Evolutionary conservation across 2,888 invertebrate genomes (phyloP).

Genomic region (Netelia virgata): DNA sequence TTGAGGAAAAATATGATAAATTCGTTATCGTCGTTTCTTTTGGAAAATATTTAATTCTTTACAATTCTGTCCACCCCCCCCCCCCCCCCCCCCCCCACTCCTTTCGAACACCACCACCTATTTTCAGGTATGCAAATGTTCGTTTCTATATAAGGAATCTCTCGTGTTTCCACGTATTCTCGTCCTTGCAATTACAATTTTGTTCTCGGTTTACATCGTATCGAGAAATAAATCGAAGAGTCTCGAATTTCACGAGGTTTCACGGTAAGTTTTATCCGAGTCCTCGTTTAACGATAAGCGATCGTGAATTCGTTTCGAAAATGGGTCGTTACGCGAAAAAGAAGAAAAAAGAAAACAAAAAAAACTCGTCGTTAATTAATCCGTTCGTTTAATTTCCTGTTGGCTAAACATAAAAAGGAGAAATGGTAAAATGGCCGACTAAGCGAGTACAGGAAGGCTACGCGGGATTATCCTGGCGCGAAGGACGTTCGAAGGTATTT

Average conservation of each 20-base stretch:
- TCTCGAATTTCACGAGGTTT: neutral
- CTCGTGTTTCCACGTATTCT: too few species aligned
- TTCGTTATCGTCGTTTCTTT: too few species aligned
- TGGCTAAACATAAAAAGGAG: neutral
- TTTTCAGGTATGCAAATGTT: too few species aligned
- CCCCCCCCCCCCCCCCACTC: too few species aligned
- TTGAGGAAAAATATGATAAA: too few species aligned
- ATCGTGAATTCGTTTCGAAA: conserved; percentile 17
- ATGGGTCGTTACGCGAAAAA: neutral
- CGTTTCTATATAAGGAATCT: too few species aligned
- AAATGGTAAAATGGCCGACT: neutral
- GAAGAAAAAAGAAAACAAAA: neutral
- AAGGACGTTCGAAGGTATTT: too few species aligned
- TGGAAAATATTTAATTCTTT: too few species aligned
- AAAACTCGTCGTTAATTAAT: neutral
- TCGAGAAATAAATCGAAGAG: conserved; percentile 1
- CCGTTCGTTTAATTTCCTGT: conserved; percentile 1
- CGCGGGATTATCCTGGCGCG: too few species aligned
- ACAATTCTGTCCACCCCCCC: too few species aligned
- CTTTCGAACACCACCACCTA: too few species aligned
- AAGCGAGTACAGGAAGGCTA: neutral
- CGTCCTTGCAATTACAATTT: too few species aligned
- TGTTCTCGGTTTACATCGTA: neutral
- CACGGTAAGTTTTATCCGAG: neutral
- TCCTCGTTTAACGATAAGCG: conserved; percentile 25